phyloP scores from a whole-genome alignment of 92 coral and sea anemone species.

The Heteractis magnifica region DNA sequence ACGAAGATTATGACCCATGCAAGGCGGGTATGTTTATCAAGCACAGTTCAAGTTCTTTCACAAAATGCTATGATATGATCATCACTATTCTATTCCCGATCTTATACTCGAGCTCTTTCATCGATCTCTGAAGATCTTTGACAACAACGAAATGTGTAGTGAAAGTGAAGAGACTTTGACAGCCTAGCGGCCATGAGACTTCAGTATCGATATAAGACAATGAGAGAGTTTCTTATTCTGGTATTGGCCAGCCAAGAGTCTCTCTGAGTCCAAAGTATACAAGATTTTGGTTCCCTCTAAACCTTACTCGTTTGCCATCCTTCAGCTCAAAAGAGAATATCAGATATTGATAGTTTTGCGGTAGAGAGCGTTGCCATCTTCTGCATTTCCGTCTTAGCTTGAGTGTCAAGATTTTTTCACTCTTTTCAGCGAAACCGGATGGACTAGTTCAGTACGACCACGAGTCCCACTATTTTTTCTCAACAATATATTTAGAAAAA shows the following conservation, averaged over 20 bases:
- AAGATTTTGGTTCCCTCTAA: background rate
- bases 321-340: background rate
- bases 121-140: background rate
- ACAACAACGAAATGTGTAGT: background rate
- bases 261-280: background rate
- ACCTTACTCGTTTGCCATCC: background rate
- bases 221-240: too few species aligned
- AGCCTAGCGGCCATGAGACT: background rate
- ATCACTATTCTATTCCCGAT: background rate
- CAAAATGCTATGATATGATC: background rate
- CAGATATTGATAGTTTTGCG: background rate
- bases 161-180: background rate
- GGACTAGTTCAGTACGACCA: background rate
- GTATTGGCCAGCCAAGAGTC: background rate
- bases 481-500: background rate
- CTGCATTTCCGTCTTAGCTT: background rate
- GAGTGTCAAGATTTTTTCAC: background rate
- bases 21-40: slow-evolving; percentile 81
- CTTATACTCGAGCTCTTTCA: background rate
- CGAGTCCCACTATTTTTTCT: background rate
- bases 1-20: slow-evolving; percentile 96
- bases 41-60: background rate
- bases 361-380: background rate
- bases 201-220: background rate
- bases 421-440: background rate